These are phyloP conservation scores for Phoenicopterus ruber DNA, from an alignment of 2,113 vertebrate species.

Conservation along the genomic window DNA sequence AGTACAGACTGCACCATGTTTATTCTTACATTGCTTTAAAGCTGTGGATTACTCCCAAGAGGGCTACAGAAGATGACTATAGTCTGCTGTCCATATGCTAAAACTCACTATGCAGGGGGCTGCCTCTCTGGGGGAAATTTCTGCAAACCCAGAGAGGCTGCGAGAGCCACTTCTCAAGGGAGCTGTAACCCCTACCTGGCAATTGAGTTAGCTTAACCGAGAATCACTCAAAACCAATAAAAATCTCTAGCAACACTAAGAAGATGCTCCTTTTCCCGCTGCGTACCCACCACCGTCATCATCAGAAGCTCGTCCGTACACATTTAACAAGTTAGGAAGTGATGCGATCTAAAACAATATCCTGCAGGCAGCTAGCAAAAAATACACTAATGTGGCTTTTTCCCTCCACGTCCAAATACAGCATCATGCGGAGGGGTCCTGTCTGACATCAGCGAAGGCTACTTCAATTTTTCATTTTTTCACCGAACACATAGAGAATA, in stretches of 20 bases:
- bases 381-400: neutral
- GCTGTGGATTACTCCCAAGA: neutral
- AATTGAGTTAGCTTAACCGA: neutral
- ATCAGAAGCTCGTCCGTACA: neutral
- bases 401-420: neutral
- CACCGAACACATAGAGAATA: neutral
- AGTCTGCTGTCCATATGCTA: neutral
- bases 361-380: neutral
- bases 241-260: neutral
- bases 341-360: neutral
- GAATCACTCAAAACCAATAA: neutral
- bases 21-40: neutral
- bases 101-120: neutral
- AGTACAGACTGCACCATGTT: neutral
- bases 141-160: neutral
- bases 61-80: neutral
- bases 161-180: neutral
- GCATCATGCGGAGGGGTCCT: neutral
- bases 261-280: neutral
- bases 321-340: neutral
- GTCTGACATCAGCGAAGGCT: neutral
- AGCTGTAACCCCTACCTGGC: neutral
- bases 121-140: neutral
- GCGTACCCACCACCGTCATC: rapidly evolving
- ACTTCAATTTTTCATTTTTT: neutral